Percentiles rank a stretch among this genome's conserved stretches.
Evolutionary conservation across 2,888 invertebrate genomes (phyloP).

Genomic region (Ochropacha duplaris): DNA sequence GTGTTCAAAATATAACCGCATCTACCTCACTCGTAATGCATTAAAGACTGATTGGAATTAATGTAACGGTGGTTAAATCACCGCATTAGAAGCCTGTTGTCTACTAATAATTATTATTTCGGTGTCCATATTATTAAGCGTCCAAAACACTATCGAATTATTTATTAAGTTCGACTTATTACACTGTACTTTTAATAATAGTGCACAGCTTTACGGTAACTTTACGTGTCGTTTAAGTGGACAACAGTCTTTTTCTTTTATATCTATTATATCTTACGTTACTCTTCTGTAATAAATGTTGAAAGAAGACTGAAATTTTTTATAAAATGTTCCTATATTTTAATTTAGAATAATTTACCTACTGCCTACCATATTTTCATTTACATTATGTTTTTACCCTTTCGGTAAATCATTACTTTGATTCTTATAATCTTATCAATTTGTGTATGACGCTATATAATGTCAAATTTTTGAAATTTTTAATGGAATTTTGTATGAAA

Average conservation of each 20-base stretch:
- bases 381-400: constrained; percentile 74
- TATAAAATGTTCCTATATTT: constrained; percentile 81
- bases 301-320: constrained; percentile 77
- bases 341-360: constrained; percentile 81
- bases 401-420: constrained; percentile 73
- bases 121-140: constrained; percentile 17
- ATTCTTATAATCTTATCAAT: constrained; percentile 78
- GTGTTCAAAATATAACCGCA: constrained; percentile 65
- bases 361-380: constrained; percentile 73
- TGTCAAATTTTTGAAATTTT: constrained; percentile 82
- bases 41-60: constrained; percentile 70
- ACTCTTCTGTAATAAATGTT: constrained; percentile 74
- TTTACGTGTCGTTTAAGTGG: constrained; percentile 48
- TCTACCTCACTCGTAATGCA: constrained; percentile 71
- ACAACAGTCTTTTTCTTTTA: constrained; percentile 69
- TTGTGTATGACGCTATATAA: constrained; percentile 81
- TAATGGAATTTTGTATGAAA: constrained; percentile 82
- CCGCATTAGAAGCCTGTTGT: constrained; percentile 76
- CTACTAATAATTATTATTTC: constrained; percentile 51
- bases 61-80: constrained; percentile 77
- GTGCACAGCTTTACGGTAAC: constrained; percentile 27
- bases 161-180: constrained; percentile 6
- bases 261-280: constrained; percentile 57
- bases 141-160: constrained; percentile 18
- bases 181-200: constrained; percentile 17